Evolutionary conservation across 2,113 vertebrate genomes (phyloP).

Genomic region (rabbit (Oryctolagus cuniculus)): mOryCun1.1 NC_091437.1:22304001-22304500

Average conservation of each 20-base stretch:
- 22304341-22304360: neutral
- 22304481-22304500: neutral
- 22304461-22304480: neutral
- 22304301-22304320: neutral
- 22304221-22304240: constrained; percentile 26
- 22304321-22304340: neutral
- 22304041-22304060: neutral
- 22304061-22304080: neutral
- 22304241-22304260: constrained; percentile 17
- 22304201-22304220: neutral
- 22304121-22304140: neutral
- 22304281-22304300: neutral
- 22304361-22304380: neutral
- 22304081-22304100: neutral
- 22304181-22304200: neutral
- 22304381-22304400: neutral
- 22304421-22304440: neutral
- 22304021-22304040: neutral
- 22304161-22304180: constrained; percentile 8
- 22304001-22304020: no score
- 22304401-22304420: neutral
- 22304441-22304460: neutral
- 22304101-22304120: neutral
- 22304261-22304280: neutral
- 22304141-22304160: neutral